Conservation (phyloP, 2,797 vertebrate genomes). For the Halcyon leucocephala region DNA sequence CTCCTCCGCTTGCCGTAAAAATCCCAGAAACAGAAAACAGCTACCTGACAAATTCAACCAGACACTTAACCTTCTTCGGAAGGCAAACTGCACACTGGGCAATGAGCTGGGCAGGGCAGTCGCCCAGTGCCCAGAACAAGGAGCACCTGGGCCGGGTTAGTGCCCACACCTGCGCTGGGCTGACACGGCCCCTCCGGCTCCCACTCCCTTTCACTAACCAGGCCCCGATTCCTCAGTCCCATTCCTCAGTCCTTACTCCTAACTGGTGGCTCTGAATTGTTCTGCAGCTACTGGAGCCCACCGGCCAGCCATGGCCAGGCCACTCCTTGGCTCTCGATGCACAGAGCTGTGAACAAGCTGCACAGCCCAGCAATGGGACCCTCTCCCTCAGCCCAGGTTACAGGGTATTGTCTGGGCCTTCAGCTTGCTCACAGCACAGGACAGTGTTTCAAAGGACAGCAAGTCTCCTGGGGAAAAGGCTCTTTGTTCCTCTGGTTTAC, state of each 20-base stretch:
- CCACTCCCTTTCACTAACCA: neutral
- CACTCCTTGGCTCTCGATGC: neutral
- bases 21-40: neutral
- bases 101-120: rapidly evolving
- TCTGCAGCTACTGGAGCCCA: neutral
- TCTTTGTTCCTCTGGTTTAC: neutral
- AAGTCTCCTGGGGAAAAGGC: neutral
- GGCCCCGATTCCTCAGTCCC: neutral
- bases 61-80: neutral
- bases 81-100: neutral
- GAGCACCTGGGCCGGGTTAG: neutral
- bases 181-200: neutral
- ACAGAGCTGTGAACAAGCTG: neutral
- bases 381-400: neutral
- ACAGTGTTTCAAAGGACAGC: neutral
- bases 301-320: too few species aligned
- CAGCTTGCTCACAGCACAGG: neutral
- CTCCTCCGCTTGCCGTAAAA: neutral
- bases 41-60: neutral
- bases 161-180: neutral
- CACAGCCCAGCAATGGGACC: neutral
- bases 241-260: neutral
- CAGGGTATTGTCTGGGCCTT: neutral
- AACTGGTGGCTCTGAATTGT: neutral
- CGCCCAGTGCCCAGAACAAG: rapidly evolving